Evolutionary conservation across 1,140 invertebrate species (phyloP).

Genomic region (Drosophila watanabei): DNA sequence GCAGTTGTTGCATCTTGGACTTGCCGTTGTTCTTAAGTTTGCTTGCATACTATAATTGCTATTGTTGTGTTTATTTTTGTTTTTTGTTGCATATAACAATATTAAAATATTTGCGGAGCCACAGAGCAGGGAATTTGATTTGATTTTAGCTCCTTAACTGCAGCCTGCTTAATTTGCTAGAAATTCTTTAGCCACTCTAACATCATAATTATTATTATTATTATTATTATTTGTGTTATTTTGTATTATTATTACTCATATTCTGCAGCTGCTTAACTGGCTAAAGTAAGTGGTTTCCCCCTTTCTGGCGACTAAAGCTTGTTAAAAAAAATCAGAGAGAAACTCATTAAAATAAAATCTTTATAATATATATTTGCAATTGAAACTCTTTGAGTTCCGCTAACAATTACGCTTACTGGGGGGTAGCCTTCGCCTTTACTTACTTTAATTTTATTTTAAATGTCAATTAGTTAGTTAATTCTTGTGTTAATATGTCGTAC

Average conservation of each 20-base stretch:
- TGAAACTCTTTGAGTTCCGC: slow-evolving; percentile 76
- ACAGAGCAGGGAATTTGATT: slow-evolving; percentile 33
- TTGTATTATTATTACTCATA: background rate
- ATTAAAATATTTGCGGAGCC: slow-evolving; percentile 49
- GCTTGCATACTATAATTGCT: slow-evolving; percentile 14
- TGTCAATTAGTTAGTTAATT: slow-evolving; percentile 37
- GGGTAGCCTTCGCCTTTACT: slow-evolving; percentile 11
- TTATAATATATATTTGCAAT: slow-evolving; percentile 15
- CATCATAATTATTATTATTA: slow-evolving; percentile 11
- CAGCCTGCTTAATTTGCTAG: slow-evolving; percentile 44
- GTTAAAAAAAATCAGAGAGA: slow-evolving; percentile 16
- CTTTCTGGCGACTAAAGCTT: slow-evolving; percentile 57
- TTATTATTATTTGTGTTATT: background rate
- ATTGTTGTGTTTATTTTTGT: slow-evolving; percentile 11
- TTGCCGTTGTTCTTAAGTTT: slow-evolving; percentile 22
- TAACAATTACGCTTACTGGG: slow-evolving; percentile 47
- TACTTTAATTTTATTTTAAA: slow-evolving; percentile 18
- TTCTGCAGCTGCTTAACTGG: slow-evolving; percentile 21
- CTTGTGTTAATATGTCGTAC: slow-evolving; percentile 29
- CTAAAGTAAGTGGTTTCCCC: slow-evolving; percentile 17
- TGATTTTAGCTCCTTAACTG: slow-evolving; percentile 33
- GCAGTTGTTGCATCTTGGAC: slow-evolving; percentile 1
- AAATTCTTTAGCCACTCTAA: slow-evolving; percentile 45
- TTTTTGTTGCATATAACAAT: slow-evolving; percentile 42
- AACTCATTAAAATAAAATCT: slow-evolving; percentile 17